Percentiles rank a stretch among this genome's conserved stretches.
These are phyloP conservation scores for Tokudaia tokunoshimensis DNA, from an alignment of 2,797 vertebrate genomes.

Conservation along the genomic window DNA sequence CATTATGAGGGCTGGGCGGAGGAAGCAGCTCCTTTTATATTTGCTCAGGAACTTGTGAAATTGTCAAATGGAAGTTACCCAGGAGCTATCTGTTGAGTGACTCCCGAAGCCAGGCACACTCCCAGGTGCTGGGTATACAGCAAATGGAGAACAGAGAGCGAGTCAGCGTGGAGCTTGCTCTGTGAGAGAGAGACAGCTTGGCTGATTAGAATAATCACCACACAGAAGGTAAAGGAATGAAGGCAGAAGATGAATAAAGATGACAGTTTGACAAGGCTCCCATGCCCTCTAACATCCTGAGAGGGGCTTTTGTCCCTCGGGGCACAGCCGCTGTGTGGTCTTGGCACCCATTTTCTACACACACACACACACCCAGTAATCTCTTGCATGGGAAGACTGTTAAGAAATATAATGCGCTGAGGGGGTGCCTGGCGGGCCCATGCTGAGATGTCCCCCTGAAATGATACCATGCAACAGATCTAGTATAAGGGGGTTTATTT, in stretches of 20 bases:
- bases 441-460: not conserved
- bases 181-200: not conserved
- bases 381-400: not conserved
- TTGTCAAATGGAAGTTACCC: not conserved
- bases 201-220: not conserved
- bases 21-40: not conserved
- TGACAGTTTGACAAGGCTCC: not conserved
- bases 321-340: rapidly evolving
- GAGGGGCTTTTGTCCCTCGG: rapidly evolving
- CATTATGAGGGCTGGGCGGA: not conserved
- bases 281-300: not conserved
- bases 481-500: not conserved
- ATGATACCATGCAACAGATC: not conserved
- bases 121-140: not conserved
- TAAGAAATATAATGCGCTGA: not conserved
- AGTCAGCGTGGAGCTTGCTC: not conserved
- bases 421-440: not conserved
- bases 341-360: not conserved
- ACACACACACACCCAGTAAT: no score
- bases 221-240: not conserved
- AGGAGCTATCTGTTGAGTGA: not conserved
- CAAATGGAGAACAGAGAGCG: not conserved
- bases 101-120: not conserved
- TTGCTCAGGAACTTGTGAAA: not conserved
- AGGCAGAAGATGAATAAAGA: not conserved